Percentiles rank a stretch among this genome's conserved stretches.
Evolutionary conservation across 2,888 invertebrate species (phyloP).

Genomic region (Flabesymbios commensalis): DNA sequence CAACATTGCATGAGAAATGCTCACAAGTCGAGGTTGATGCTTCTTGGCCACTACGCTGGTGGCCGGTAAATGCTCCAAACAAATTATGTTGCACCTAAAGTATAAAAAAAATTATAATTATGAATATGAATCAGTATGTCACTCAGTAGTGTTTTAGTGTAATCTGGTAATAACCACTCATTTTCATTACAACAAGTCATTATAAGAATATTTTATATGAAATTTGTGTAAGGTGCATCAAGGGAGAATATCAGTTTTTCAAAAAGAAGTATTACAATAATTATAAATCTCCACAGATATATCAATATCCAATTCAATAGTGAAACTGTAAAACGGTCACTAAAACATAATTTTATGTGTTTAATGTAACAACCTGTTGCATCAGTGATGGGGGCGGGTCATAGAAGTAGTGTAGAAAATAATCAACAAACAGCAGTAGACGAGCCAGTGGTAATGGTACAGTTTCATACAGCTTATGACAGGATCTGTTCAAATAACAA

Average conservation of each 20-base stretch:
- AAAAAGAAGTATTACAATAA: too few species aligned
- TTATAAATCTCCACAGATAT: neutral
- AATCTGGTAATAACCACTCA: too few species aligned
- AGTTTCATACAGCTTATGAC: constrained; percentile 7
- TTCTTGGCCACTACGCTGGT: too few species aligned
- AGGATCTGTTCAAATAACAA: constrained; percentile 6
- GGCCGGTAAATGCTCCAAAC: constrained; percentile 61
- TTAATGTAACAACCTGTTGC: constrained; percentile 48
- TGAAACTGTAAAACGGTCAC: neutral
- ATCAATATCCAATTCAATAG: neutral
- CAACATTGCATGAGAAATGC: constrained; percentile 75
- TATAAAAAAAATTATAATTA: neutral
- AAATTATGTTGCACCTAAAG: constrained; percentile 73
- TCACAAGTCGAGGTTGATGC: constrained; percentile 59
- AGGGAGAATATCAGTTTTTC: too few species aligned
- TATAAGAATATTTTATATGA: too few species aligned
- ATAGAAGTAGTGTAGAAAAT: constrained; percentile 92
- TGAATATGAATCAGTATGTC: too few species aligned
- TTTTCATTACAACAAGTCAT: too few species aligned
- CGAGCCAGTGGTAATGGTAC: constrained; percentile 65
- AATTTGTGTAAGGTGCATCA: too few species aligned
- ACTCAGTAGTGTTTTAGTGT: too few species aligned
- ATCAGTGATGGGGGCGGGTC: constrained; percentile 72
- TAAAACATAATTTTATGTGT: neutral
- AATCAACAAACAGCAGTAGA: constrained; percentile 84